Conservation (phyloP, 2,797 vertebrate species). For the Gambelia wislizenii region DNA sequence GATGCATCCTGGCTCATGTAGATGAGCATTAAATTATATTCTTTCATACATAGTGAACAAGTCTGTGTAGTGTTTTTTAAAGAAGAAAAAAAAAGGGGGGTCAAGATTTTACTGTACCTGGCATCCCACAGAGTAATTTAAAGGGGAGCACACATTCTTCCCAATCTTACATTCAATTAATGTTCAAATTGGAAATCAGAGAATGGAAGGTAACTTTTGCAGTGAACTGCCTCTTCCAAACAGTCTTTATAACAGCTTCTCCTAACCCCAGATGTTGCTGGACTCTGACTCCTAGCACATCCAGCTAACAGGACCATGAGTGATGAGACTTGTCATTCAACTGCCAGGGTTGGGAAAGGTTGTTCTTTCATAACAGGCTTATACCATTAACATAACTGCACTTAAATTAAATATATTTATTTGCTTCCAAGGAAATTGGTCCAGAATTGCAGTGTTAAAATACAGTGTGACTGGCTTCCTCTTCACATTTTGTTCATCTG, state of each 20-base stretch:
- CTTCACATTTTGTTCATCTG: conserved; percentile 16
- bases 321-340: not conserved
- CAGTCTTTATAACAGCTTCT: no score
- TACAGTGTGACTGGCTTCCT: not conserved
- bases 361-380: not conserved
- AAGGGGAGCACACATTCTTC: not conserved
- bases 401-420: not conserved
- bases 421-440: not conserved
- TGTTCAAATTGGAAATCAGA: not conserved
- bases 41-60: not conserved
- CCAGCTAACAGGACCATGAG: no score
- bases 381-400: not conserved
- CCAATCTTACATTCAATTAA: not conserved
- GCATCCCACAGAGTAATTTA: no score
- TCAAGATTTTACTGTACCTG: no score
- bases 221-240: no score
- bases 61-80: not conserved
- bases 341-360: not conserved
- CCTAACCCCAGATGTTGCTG: not conserved
- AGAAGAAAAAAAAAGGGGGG: not conserved
- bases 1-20: no score
- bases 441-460: not conserved
- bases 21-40: not conserved
- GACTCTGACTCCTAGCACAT: not conserved
- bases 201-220: no score